phyloP scores from a whole-genome alignment of 64 coral and sea anemone genomes.

The Montipora capricornis region DNA sequence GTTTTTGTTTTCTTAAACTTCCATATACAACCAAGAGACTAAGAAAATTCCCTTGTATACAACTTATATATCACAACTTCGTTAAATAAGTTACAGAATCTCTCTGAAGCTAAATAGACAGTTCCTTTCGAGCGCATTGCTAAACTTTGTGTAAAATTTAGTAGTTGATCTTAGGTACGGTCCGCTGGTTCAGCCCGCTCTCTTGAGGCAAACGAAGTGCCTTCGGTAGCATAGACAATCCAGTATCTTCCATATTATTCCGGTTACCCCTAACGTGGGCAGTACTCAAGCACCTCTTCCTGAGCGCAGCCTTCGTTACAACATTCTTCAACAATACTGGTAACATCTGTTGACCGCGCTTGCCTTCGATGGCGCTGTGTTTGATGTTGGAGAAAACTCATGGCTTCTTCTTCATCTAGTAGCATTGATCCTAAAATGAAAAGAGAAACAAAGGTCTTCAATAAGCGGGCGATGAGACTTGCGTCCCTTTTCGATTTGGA shows the following conservation, averaged over 20 bases:
- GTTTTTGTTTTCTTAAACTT: not conserved
- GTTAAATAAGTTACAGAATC: constrained; percentile 27
- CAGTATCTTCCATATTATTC: not conserved
- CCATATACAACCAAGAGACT: not conserved
- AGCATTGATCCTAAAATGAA: not conserved
- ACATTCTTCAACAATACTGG: constrained; percentile 61
- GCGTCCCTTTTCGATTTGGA: too few species aligned
- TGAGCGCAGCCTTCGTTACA: constrained; percentile 46
- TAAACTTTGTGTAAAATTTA: not conserved
- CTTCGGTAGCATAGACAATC: not conserved
- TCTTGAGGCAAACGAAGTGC: not conserved
- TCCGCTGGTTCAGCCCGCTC: too few species aligned
- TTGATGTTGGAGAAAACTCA: constrained; percentile 4
- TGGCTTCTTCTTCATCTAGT: constrained; percentile 4
- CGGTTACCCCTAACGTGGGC: not conserved
- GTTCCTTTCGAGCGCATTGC: not conserved
- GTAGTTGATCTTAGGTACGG: not conserved
- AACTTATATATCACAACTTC: constrained; percentile 11
- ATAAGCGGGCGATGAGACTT: too few species aligned
- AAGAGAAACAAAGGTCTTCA: not conserved
- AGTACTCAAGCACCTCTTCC: constrained; percentile 49
- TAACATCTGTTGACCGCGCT: not conserved
- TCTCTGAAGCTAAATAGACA: not conserved
- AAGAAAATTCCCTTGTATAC: not conserved
- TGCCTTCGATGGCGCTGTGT: not conserved